A percentile compares a stretch with the other conserved stretches of the same genome.
Evolutionary conservation across 2,113 vertebrate species (phyloP).

Genomic region (Naja naja): DNA sequence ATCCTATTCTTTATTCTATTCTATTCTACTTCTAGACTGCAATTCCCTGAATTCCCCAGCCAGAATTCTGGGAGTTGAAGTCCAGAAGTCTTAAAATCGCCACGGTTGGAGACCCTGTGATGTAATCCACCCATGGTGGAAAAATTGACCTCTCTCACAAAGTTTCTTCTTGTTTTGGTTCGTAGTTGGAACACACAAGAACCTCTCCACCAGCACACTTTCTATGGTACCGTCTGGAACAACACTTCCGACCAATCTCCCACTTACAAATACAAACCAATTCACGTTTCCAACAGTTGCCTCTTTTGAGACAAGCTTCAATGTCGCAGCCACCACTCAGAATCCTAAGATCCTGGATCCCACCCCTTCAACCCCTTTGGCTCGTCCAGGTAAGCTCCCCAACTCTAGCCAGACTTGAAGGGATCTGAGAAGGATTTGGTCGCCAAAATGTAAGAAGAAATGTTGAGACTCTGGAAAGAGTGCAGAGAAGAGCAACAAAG

Average conservation of each 20-base stretch:
- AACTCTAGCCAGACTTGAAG: background rate
- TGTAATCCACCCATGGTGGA: too few relatives aligned
- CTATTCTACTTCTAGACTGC: too few relatives aligned
- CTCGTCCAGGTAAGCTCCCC: slow-evolving; percentile 18
- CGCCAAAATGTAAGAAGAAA: too few relatives aligned
- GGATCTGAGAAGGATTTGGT: background rate
- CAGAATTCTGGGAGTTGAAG: too few relatives aligned
- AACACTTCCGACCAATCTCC: rapidly evolving
- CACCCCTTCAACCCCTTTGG: background rate
- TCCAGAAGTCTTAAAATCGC: too few relatives aligned
- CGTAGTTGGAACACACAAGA: slow-evolving; percentile 22
- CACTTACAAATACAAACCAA: rapidly evolving
- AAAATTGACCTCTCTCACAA: background rate
- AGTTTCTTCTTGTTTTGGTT: background rate
- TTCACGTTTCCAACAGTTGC: background rate
- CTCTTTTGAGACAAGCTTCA: background rate
- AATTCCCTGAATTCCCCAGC: too few relatives aligned
- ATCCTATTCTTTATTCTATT: too few relatives aligned
- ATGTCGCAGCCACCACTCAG: background rate
- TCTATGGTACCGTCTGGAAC: rapidly evolving
- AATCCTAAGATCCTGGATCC: rapidly evolving
- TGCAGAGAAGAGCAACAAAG: too few relatives aligned
- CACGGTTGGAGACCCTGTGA: too few relatives aligned
- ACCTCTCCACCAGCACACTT: rapidly evolving
- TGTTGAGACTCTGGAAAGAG: too few relatives aligned